Percentiles rank a stretch among this genome's conserved stretches.
Conservation (phyloP, 35 echinoderm and acorn worm genomes). For the Ophiothrix spiculata region DNA sequence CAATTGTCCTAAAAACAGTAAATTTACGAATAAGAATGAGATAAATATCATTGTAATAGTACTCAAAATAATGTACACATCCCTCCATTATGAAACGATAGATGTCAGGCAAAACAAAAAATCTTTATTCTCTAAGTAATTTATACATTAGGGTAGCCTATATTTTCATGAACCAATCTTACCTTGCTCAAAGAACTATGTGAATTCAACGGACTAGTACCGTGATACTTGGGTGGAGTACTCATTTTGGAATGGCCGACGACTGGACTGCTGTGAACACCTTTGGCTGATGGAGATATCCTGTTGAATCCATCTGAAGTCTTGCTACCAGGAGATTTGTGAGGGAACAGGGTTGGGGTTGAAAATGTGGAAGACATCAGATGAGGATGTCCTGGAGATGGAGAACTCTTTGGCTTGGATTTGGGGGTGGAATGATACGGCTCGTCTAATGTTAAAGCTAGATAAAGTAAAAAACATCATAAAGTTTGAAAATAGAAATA, state of each 20-base stretch:
- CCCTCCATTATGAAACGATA: too few species aligned
- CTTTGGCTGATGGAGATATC: background rate
- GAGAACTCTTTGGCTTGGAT: background rate
- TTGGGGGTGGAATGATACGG: background rate
- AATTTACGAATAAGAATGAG: too few species aligned
- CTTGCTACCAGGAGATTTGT: background rate
- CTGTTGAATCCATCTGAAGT: background rate
- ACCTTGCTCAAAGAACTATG: background rate
- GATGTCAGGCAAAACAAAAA: too few species aligned
- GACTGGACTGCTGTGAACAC: background rate
- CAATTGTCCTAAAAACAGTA: too few species aligned
- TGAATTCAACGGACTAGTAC: background rate
- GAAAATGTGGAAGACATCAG: background rate
- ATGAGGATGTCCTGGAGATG: background rate
- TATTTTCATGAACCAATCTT: background rate
- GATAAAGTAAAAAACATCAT: too few species aligned
- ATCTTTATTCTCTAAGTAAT: too few species aligned
- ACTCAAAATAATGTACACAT: too few species aligned
- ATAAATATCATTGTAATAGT: too few species aligned
- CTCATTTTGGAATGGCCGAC: background rate
- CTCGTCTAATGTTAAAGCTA: too few species aligned
- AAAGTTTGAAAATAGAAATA: too few species aligned
- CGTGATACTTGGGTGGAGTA: background rate
- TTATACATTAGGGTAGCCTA: too few species aligned
- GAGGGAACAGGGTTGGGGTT: background rate